A percentile compares a stretch with the other conserved stretches of the same genome.
phyloP scores from a whole-genome alignment of 2,888 invertebrate species.

The Slavum lentiscoides region DNA sequence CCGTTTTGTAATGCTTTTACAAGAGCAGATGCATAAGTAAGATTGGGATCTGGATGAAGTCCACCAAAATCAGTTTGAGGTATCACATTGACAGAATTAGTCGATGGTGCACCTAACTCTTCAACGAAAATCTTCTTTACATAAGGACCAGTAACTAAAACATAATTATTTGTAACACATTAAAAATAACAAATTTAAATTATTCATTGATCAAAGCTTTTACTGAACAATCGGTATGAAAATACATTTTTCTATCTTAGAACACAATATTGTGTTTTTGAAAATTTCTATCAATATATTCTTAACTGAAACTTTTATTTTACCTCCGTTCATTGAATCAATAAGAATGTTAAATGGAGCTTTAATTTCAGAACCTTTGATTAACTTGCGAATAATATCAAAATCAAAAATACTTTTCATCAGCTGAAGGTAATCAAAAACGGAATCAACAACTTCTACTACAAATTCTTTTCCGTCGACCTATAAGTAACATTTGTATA shows the following conservation, averaged over 20 bases:
- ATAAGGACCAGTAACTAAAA: constrained; percentile 92
- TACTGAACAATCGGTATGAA: not conserved
- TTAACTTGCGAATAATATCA: constrained; percentile 71
- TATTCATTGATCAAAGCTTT: not conserved
- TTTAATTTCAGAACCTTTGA: constrained; percentile 70
- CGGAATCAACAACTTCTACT: constrained; percentile 89
- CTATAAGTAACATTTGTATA: constrained; percentile 60
- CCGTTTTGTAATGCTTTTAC: constrained; percentile 68
- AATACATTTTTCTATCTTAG: not conserved
- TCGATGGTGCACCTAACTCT: constrained; percentile 76
- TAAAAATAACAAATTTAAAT: constrained; percentile 29
- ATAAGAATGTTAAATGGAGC: constrained; percentile 83
- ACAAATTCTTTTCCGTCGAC: constrained; percentile 74
- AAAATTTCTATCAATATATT: no score
- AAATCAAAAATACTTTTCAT: constrained; percentile 99
- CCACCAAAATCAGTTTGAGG: constrained; percentile 96
- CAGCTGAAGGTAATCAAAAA: constrained; percentile 80
- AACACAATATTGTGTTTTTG: no score
- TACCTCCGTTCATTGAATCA: constrained; percentile 94
- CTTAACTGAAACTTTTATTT: constrained; percentile 54
- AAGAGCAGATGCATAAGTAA: constrained; percentile 79
- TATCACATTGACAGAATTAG: constrained; percentile 74
- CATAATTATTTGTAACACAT: not conserved
- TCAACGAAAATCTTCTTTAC: constrained; percentile 84
- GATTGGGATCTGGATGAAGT: constrained; percentile 95